Conservation (phyloP, 2,113 vertebrate species). For the Phycodurus eques region DNA sequence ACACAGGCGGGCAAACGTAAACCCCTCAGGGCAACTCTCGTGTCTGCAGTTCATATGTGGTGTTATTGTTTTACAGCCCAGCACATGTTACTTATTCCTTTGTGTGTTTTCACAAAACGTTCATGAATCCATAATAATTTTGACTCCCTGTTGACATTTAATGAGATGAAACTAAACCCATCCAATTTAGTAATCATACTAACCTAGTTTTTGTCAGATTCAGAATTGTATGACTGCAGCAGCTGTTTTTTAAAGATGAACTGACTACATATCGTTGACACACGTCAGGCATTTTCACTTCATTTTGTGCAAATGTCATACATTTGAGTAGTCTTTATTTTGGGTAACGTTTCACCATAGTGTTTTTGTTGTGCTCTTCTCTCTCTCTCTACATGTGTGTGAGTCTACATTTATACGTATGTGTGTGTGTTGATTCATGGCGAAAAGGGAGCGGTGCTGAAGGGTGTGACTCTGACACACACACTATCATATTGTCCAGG, state of each 20-base stretch:
- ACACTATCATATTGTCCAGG: conserved; percentile 73
- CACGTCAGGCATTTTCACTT: no score
- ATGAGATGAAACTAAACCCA: background rate
- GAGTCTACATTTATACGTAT: no score
- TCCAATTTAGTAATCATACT: background rate
- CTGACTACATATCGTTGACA: no score
- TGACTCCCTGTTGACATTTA: background rate
- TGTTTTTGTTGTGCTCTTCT: no score
- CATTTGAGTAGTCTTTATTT: no score
- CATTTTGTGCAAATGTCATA: no score
- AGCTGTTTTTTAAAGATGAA: no score
- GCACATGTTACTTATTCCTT: background rate
- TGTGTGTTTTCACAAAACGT: background rate
- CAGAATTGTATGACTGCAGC: no score
- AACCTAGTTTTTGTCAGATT: no score
- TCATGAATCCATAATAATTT: background rate
- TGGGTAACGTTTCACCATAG: no score
- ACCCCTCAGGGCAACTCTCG: background rate
- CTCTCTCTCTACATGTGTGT: no score
- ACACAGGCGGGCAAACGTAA: background rate
- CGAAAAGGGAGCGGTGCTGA: conserved; percentile 53
- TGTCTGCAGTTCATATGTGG: background rate
- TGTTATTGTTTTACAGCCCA: background rate
- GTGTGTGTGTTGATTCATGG: conserved; percentile 51
- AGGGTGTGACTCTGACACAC: conserved; percentile 86